A percentile compares a stretch with the other conserved stretches of the same genome.
These are phyloP conservation scores for Panthera uncia DNA, from an alignment of 2,113 vertebrate genomes.

Conservation along the genomic window DNA sequence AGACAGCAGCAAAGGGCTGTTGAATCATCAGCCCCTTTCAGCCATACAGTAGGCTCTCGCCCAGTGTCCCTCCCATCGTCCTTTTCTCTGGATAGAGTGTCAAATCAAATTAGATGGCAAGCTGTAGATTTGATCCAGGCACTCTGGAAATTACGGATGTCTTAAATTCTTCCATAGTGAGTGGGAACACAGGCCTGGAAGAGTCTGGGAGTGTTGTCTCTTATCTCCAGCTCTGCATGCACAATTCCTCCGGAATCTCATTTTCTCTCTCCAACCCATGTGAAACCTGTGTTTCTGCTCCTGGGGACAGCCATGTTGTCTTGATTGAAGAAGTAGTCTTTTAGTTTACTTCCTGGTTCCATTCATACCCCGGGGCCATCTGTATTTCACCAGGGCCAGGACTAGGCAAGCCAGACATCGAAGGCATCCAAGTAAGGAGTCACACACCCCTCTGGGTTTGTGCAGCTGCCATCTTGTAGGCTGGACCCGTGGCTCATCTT, in stretches of 20 bases:
- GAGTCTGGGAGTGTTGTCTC: not conserved
- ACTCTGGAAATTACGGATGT: not conserved
- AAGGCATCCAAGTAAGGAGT: not conserved
- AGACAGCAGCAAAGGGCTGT: accelerated
- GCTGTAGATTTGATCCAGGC: not conserved
- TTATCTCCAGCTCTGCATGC: too few relatives aligned
- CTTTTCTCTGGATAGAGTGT: not conserved
- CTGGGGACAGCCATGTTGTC: accelerated
- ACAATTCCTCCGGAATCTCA: not conserved
- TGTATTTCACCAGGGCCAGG: not conserved
- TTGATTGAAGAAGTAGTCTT: not conserved
- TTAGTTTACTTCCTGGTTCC: not conserved
- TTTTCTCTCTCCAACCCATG: not conserved
- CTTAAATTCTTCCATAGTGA: not conserved
- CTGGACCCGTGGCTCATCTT: not conserved
- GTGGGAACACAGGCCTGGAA: not conserved
- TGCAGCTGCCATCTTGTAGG: accelerated
- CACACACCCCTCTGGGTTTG: accelerated
- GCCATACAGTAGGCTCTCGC: not conserved
- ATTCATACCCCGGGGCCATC: accelerated
- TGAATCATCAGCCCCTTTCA: not conserved
- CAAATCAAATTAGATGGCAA: not conserved
- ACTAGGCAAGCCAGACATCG: accelerated
- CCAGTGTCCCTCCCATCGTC: not conserved
- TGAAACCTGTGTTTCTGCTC: too few relatives aligned